These are phyloP conservation scores for Campaea margaritaria DNA, from an alignment of 2,888 invertebrate genomes.

Conservation along the genomic window DNA sequence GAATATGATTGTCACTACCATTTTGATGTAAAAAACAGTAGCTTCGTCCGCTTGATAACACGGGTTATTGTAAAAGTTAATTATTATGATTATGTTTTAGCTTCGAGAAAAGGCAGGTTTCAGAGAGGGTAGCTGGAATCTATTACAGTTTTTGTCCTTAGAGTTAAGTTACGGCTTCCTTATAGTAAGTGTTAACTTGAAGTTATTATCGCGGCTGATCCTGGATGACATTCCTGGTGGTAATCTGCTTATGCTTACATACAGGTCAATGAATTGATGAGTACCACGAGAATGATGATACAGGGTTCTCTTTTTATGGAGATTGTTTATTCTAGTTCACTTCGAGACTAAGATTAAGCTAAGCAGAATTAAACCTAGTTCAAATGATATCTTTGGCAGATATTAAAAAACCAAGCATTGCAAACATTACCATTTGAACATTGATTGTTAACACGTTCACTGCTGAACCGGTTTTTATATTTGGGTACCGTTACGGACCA, in stretches of 20 bases:
- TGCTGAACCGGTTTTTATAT: no score
- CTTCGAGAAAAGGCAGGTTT: constrained; percentile 66
- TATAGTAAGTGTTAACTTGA: constrained; percentile 26
- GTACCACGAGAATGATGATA: no score
- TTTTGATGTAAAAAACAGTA: constrained; percentile 55
- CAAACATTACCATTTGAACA: no score
- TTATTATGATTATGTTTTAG: constrained; percentile 73
- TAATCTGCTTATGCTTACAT: constrained; percentile 3
- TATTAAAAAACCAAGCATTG: no score
- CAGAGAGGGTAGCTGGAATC: constrained; percentile 42
- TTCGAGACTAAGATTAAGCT: no score
- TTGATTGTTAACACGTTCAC: no score
- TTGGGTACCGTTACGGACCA: no score
- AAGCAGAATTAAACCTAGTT: no score
- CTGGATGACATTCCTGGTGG: background rate
- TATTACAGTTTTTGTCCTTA: constrained; percentile 40
- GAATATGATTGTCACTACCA: background rate
- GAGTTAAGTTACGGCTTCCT: constrained; percentile 27
- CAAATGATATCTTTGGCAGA: no score
- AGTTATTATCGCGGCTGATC: constrained; percentile 4
- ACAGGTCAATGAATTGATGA: background rate
- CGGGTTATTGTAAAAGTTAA: constrained; percentile 68
- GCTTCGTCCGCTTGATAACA: constrained; percentile 69
- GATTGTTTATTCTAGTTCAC: no score
- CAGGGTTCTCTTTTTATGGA: no score